These are phyloP conservation scores for Drosophila macrospina DNA, from an alignment of 2,888 invertebrate genomes.

Conservation along the genomic window DNA sequence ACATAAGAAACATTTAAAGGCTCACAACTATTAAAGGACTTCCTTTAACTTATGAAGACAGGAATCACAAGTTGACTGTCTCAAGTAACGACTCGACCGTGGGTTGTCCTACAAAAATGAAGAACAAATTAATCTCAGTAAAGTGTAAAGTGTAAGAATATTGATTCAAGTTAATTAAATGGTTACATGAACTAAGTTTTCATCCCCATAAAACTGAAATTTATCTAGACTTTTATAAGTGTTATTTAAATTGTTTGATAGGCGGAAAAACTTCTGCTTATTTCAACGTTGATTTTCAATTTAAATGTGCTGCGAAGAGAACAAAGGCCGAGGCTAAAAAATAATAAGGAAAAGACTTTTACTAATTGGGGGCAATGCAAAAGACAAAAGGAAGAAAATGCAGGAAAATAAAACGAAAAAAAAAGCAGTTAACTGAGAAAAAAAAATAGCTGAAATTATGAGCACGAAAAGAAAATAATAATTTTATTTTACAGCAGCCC, in stretches of 20 bases:
- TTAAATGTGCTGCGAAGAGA: conserved; percentile 15
- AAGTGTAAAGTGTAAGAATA: background rate
- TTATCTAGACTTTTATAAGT: background rate
- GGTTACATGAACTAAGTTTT: no score
- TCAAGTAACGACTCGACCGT: background rate
- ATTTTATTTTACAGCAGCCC: conserved; percentile 67
- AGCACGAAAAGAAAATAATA: conserved; percentile 79
- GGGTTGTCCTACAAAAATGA: background rate
- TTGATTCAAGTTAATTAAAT: background rate
- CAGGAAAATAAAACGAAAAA: conserved; percentile 10
- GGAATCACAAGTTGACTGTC: conserved; percentile 31
- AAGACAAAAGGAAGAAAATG: background rate
- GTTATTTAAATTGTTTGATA: conserved; percentile 9
- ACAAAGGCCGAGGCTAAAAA: conserved; percentile 40
- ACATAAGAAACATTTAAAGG: conserved; percentile 35
- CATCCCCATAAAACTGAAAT: no score
- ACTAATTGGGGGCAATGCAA: conserved; percentile 69
- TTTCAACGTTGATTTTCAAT: conserved; percentile 9
- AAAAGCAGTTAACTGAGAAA: conserved; percentile 53
- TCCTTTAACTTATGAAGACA: background rate
- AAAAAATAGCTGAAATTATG: conserved; percentile 72
- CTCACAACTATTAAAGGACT: conserved; percentile 1
- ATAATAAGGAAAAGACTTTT: conserved; percentile 60
- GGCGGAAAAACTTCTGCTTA: conserved; percentile 11
- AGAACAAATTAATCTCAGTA: background rate